Evolutionary conservation across 2,797 vertebrate genomes (phyloP).

Genomic region (Pantherophis vulpinus): DNA sequence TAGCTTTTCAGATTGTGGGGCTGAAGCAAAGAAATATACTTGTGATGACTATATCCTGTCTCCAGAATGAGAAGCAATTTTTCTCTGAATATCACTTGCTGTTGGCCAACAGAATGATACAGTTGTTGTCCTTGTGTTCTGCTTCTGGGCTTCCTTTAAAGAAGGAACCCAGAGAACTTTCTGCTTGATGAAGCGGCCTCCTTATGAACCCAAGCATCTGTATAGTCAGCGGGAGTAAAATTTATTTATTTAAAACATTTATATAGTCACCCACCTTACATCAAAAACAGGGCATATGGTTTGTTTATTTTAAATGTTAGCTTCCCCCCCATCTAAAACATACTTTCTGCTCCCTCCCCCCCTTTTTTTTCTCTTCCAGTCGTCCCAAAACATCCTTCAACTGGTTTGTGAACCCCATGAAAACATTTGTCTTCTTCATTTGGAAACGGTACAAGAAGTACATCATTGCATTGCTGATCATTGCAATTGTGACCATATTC

Average conservation of each 20-base stretch:
- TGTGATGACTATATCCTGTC: background rate
- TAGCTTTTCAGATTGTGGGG: background rate
- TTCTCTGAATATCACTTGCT: background rate
- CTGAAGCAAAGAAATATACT: background rate
- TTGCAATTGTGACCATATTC: slow-evolving; percentile 79
- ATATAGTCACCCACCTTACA: background rate
- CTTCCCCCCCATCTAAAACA: background rate
- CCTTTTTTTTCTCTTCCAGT: slow-evolving; percentile 59
- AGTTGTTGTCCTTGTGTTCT: background rate
- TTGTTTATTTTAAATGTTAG: background rate
- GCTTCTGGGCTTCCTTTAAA: background rate
- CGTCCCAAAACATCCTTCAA: slow-evolving; percentile 88
- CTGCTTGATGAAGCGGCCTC: background rate
- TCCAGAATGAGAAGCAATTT: background rate
- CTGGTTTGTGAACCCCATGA: slow-evolving; percentile 92
- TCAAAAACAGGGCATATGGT: too few species aligned
- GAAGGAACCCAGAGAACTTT: background rate
- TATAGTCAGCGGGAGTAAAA: background rate
- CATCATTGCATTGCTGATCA: slow-evolving; percentile 80
- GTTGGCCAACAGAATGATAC: background rate
- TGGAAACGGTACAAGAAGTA: slow-evolving; percentile 89
- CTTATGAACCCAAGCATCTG: background rate
- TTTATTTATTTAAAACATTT: background rate
- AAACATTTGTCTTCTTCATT: slow-evolving; percentile 90
- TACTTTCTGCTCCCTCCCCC: background rate